Percentiles rank a stretch among this genome's conserved stretches.
Conservation (phyloP, 2,888 invertebrate species). For the Barypeithes pellucidus region DNA sequence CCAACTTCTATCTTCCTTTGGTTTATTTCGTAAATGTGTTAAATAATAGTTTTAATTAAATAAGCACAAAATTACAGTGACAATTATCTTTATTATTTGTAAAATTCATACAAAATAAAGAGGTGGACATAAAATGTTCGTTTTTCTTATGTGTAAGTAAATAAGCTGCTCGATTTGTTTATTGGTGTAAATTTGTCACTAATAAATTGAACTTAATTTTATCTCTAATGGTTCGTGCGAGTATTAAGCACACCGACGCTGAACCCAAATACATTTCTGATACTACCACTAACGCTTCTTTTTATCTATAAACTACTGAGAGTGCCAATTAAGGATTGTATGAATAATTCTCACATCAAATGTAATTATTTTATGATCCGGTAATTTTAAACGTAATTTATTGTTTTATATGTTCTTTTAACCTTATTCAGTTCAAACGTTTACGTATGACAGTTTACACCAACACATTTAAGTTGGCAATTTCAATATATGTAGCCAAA, state of each 20-base stretch:
- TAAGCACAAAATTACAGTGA: slow-evolving; percentile 48
- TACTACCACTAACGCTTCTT: neutral
- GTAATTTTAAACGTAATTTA: slow-evolving; percentile 16
- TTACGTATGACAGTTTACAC: slow-evolving; percentile 39
- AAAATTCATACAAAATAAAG: slow-evolving; percentile 43
- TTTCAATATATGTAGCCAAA: slow-evolving; percentile 35
- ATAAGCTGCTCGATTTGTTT: slow-evolving; percentile 18
- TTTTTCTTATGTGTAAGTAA: slow-evolving; percentile 39
- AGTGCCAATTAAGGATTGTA: slow-evolving; percentile 29
- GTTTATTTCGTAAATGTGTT: slow-evolving; percentile 49
- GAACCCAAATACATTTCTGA: slow-evolving; percentile 1
- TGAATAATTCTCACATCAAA: slow-evolving; percentile 14
- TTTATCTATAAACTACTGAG: slow-evolving; percentile 18
- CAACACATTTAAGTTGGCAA: slow-evolving; percentile 29
- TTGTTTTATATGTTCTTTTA: neutral
- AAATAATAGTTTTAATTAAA: slow-evolving; percentile 51
- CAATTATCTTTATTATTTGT: slow-evolving; percentile 37
- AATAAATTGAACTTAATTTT: slow-evolving; percentile 9
- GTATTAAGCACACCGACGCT: neutral
- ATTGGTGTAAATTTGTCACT: slow-evolving; percentile 40
- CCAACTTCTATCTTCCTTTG: slow-evolving; percentile 74
- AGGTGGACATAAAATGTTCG: slow-evolving; percentile 47
- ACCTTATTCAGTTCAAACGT: slow-evolving; percentile 1
- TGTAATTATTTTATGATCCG: slow-evolving; percentile 17
- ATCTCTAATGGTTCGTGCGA: neutral